These are phyloP conservation scores for Geotrupes spiniger DNA, from an alignment of 2,888 invertebrate species.

Conservation along the genomic window DNA sequence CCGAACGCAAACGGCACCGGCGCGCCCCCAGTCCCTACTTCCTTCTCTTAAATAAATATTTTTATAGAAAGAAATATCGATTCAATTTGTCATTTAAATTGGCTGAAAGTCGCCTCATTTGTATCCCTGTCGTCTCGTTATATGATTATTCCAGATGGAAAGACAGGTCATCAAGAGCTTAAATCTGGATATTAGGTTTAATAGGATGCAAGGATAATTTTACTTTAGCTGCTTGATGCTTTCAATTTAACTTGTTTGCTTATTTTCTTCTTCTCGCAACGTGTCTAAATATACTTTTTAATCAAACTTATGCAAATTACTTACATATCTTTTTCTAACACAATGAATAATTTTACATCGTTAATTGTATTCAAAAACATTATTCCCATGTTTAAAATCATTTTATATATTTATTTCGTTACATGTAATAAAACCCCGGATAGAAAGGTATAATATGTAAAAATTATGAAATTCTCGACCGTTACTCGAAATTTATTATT, in stretches of 20 bases:
- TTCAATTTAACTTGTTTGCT: conserved; percentile 23
- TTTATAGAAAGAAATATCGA: conserved; percentile 53
- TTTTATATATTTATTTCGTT: too few relatives aligned
- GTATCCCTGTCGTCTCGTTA: conserved; percentile 51
- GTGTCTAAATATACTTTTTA: conserved; percentile 18
- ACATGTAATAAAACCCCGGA: too few relatives aligned
- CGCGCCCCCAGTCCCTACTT: conserved; percentile 12
- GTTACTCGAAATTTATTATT: too few relatives aligned
- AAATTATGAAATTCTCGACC: too few relatives aligned
- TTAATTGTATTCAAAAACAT: conserved; percentile 1
- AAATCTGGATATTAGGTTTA: conserved; percentile 44
- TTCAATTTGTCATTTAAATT: conserved; percentile 53
- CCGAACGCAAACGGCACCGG: conserved; percentile 12
- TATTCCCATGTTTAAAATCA: too few relatives aligned
- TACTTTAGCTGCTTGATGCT: conserved; percentile 22
- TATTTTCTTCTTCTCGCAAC: conserved; percentile 12
- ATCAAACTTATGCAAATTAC: conserved; percentile 22
- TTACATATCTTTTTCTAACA: background rate
- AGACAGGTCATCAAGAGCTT: conserved; percentile 47
- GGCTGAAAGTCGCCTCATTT: conserved; percentile 51
- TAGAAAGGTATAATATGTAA: too few relatives aligned
- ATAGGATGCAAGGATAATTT: conserved; percentile 45
- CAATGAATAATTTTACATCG: conserved; percentile 4
- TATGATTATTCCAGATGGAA: conserved; percentile 46
- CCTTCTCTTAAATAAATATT: conserved; percentile 49